phyloP scores from a whole-genome alignment of 2,888 invertebrate species.

The Callinectes sapidus region DNA sequence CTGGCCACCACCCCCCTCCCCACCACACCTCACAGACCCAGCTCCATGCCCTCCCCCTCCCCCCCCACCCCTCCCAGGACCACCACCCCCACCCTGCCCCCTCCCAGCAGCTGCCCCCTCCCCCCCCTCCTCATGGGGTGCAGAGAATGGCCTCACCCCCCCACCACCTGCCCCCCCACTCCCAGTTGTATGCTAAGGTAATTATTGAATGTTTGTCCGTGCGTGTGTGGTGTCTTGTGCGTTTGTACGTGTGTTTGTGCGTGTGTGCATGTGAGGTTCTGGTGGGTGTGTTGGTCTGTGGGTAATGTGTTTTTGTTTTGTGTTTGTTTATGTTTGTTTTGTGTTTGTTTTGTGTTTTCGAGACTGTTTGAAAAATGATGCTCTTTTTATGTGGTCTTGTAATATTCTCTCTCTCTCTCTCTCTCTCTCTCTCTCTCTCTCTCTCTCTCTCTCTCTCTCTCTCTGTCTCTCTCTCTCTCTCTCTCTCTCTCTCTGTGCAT shows the following conservation, averaged over 20 bases:
- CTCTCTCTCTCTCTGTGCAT: not conserved
- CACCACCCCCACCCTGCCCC: conserved; percentile 68
- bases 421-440: not conserved
- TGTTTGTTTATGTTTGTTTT: not conserved
- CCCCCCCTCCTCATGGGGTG: conserved; percentile 55
- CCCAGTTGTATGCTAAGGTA: conserved; percentile 56
- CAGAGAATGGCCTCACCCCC: conserved; percentile 61
- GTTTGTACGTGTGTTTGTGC: not conserved
- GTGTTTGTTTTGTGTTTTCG: not conserved
- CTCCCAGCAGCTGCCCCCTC: conserved; percentile 74
- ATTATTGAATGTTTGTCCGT: not conserved
- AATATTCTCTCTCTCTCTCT: not conserved
- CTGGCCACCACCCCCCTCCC: conserved; percentile 73
- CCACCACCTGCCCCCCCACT: conserved; percentile 52
- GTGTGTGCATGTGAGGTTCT: not conserved
- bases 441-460: not conserved
- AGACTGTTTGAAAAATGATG: not conserved
- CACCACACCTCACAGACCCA: conserved; percentile 74
- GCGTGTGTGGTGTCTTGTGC: not conserved
- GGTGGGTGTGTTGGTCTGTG: no score
- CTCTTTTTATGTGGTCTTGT: not conserved
- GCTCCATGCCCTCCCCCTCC: conserved; percentile 72
- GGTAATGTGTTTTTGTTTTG: not conserved
- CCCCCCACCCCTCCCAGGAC: conserved; percentile 74
- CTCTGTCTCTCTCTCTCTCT: not conserved